Base-by-base conservation (phyloP, 1,140 invertebrate species). In the Schlechtendalia chinensis region DNA sequence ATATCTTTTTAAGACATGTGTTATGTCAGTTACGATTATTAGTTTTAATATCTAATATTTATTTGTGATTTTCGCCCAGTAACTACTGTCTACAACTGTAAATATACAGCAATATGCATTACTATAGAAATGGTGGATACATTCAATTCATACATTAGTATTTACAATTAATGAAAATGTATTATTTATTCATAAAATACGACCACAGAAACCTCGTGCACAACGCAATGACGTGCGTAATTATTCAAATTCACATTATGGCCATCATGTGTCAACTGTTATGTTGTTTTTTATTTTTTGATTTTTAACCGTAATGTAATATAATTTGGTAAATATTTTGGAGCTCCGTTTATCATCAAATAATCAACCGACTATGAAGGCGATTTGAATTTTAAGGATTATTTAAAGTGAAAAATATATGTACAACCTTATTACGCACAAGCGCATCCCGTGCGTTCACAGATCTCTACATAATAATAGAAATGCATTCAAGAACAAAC, bases 221-320 rank as follows among this genome's bases (percentile, higher is more conserved):
- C 24, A 17, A 50, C n/a, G n/a, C 11, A 22, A 32, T 50, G 39
- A 50, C 16, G 67, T 59, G 0, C 5, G 16, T 69, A 69, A 69
- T 69, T 69, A 69, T 69, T 50, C 22, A 69, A 50, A 69, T 50
- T 8, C 22, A 32, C 32, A 8, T 39, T 50, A 27, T 69, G 45
- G 24, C 22, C 56, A 27, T 27, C 56, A 10, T 59, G 22, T 59
- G 56, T 50, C 65, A 27, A 69, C 14, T 6, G 39, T 69, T 65
- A 39, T 65, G 61, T n/a, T n/a, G n/a, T n/a, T n/a, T n/a, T n/a
- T n/a, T n/a, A n/a, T n/a, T n/a, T n/a, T n/a, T n/a, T 10, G 1
- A n/a, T 65, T 65, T 65, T 65, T n/a, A n/a, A 4, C 27, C 27
- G 17, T 29, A 29, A 61, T 61, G 27, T 1, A 14, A 16, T 61